Evolutionary conservation across 2,888 invertebrate genomes (phyloP), one percentile per base, ranked within the genome.

Genomic region (Ligdia adustata): DNA sequence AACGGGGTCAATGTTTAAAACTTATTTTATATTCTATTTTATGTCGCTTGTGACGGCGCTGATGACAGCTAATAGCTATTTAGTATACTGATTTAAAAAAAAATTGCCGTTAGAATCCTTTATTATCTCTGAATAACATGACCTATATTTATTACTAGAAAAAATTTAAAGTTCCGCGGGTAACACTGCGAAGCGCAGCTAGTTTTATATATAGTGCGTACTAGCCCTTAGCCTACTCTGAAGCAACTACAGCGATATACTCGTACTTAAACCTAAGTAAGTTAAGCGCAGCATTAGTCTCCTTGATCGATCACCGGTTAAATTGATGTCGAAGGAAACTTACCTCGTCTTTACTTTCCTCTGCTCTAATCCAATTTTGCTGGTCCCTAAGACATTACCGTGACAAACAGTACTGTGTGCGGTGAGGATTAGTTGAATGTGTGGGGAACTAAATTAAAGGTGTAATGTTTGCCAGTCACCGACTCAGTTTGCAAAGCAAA

Each of bases 301-400:
- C 52, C 51, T 60, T 68, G 68, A 72, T 72, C 69, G 69, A 62
- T 60, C 55, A 58, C 69, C 64, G 66, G 69, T 74, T 68, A 60
- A 59, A 58, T 60, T 55, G 53, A 62, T 69, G 71, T 69, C 57
- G 72, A 62, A 61, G 60, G 62, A 66, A 75, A 73, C 66, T 75
- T 72, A 64, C 64, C 62, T 63, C 56, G 62, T 59, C 64, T 58
- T 66, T 69, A 64, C 67, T 64, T 63, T 51, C 48, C 52, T 57
- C 52, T 49, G 56, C 52, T 57, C 35, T 60, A 61, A 62, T 59
- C 57, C 55, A 57, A 57, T 57, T 55, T 56, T 52, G 44, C 52
- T 41, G 38, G 48, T 44, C 49, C 48, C 50, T 27, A 47, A 53
- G 52, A 60, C 64, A 58, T 60, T 65, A 62, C 47, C 34, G 53